Evolutionary conservation across 2,888 invertebrate species (phyloP), one percentile per base, ranked within the genome.

Genomic region (Ectropis crepuscularia): DNA sequence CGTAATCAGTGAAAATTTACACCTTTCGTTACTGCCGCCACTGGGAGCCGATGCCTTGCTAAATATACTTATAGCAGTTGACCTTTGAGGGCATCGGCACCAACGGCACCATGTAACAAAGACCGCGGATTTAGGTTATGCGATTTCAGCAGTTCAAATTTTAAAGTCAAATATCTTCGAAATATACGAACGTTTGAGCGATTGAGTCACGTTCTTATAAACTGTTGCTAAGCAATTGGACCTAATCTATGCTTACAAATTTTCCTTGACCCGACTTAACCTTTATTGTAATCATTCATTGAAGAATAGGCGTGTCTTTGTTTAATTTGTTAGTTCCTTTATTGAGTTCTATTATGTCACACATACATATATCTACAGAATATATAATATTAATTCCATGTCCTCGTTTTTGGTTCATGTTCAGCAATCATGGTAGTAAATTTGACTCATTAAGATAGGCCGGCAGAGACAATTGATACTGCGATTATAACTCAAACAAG

Each of bases 1-100:
- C 68, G 78, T 80, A 87, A 89, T 88, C 83, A 85, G 82, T 83
- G 79, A 82, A 80, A 86, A 89, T 88, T 88, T 85, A 86, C 90
- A 89, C 88, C 81, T 85, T 73, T 66, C 70, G 69, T 75, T 73
- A 76, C 74, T 75, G 74, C 69, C 78, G 79, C 16, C 8, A 54
- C n/a, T 50, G 42, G 9, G 47, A 51, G 57, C 79, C 76, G 78
- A 81, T 78, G 79, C 79, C 77, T 82, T 74, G 85, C 83, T 85
- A 86, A 88, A 87, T 82, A 82, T 83, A 84, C 77, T 71, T 72
- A 71, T 74, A 77, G 79, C 77, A 80, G 82, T 83, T 82, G 84
- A 85, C 81, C 81, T 78, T 71, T 58, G 84, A 78, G 87, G 83
- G 81, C 86, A 87, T 78, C 78, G 87, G 73, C 85, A 80, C 72